These are phyloP conservation scores for Styela clava DNA, from an alignment of 23 tunicate genomes.

Conservation along the genomic window DNA sequence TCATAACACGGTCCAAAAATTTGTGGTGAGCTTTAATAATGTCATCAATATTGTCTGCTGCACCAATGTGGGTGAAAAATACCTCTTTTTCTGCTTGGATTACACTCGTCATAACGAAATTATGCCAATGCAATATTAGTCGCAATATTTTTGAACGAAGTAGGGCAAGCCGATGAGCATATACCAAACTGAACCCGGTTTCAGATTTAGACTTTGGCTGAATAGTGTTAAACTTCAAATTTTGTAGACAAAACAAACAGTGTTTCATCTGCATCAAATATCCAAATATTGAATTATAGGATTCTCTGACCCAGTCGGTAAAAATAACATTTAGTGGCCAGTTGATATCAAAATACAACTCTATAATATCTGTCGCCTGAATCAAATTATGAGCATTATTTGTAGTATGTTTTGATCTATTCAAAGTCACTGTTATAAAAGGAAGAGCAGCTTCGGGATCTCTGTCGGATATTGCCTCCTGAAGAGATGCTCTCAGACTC, in stretches of 20 bases:
- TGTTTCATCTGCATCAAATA: slow-evolving; percentile 66
- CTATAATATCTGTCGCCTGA: slow-evolving; percentile 45
- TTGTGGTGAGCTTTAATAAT: slow-evolving; percentile 40
- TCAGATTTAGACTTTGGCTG: slow-evolving; percentile 4
- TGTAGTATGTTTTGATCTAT: slow-evolving; percentile 1
- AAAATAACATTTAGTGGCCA: slow-evolving; percentile 64
- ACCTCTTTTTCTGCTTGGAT: slow-evolving; percentile 55
- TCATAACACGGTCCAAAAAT: slow-evolving; percentile 48
- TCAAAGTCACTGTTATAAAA: slow-evolving; percentile 10
- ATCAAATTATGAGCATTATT: background rate
- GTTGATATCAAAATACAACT: slow-evolving; percentile 38
- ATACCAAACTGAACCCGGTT: background rate
- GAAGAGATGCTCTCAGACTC: slow-evolving; percentile 46
- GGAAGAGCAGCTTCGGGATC: background rate
- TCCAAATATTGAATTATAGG: slow-evolving; percentile 43
- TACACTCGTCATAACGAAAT: slow-evolving; percentile 80
- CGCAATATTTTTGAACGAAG: slow-evolving; percentile 55
- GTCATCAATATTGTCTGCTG: slow-evolving; percentile 48
- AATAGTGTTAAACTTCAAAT: slow-evolving; percentile 47
- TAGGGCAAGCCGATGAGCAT: slow-evolving; percentile 42
- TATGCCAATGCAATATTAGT: slow-evolving; percentile 66
- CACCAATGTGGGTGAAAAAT: slow-evolving; percentile 12
- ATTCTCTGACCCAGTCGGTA: slow-evolving; percentile 20
- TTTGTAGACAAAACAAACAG: slow-evolving; percentile 50
- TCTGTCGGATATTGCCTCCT: slow-evolving; percentile 48